Conservation (phyloP, 2,797 vertebrate genomes). For the Halcyon smyrnensis region DNA sequence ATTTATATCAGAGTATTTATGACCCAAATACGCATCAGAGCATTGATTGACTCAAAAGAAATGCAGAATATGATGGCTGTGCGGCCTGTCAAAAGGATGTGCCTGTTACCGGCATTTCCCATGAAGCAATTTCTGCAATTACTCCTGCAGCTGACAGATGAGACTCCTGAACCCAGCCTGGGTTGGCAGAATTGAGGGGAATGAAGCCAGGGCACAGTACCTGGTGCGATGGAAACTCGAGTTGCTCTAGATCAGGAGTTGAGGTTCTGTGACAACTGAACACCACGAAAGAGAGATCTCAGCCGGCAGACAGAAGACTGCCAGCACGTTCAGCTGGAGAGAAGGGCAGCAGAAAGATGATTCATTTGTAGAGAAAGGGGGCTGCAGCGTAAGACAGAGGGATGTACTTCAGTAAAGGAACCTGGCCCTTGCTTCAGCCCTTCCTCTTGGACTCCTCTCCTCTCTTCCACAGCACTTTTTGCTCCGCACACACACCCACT, state of each 20-base stretch:
- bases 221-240: neutral
- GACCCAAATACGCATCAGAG: constrained; percentile 51
- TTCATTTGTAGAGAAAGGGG: neutral
- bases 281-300: neutral
- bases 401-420: neutral
- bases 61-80: constrained; percentile 12
- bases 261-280: neutral
- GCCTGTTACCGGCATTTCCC: neutral
- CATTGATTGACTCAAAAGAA: constrained; percentile 60
- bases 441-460: neutral
- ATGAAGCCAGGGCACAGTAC: neutral
- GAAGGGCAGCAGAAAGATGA: neutral
- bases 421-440: neutral
- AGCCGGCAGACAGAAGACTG: neutral
- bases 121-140: constrained; percentile 46
- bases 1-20: constrained; percentile 47
- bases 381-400: neutral
- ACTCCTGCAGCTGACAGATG: neutral
- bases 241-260: neutral
- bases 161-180: neutral
- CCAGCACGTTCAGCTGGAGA: accelerated
- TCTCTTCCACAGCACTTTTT: neutral
- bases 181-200: neutral
- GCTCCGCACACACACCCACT: neutral
- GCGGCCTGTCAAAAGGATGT: constrained; percentile 33